Evolutionary conservation across 2,113 vertebrate species (phyloP).

Genomic region (Cryptomyrus ogoouensis): DNA sequence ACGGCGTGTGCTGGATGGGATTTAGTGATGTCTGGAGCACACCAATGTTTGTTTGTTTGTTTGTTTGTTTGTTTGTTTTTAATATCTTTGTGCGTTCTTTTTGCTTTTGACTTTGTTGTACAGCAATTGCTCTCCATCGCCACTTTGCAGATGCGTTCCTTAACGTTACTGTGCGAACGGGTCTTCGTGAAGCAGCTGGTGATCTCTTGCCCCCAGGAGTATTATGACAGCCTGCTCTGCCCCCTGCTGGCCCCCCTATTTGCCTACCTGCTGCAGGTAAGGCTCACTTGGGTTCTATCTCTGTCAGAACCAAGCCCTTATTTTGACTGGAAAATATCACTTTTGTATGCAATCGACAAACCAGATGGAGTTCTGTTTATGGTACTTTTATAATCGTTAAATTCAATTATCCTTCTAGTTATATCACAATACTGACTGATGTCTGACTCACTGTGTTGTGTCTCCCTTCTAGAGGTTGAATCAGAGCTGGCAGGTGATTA

Average conservation of each 20-base stretch:
- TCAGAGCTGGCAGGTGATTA: slow-evolving; percentile 86
- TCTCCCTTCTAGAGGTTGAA: slow-evolving; percentile 72
- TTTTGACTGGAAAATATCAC: neutral
- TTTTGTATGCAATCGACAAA: neutral
- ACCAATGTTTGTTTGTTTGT: neutral
- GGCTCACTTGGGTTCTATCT: neutral
- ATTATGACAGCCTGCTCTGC: slow-evolving; percentile 77
- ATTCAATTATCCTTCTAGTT: neutral
- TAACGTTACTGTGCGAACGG: slow-evolving; percentile 61
- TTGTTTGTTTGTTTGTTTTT: neutral
- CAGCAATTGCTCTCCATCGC: neutral
- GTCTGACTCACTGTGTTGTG: neutral
- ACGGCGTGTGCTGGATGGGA: neutral
- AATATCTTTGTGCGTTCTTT: neutral
- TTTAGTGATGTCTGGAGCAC: neutral
- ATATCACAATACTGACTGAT: neutral
- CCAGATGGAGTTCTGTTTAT: neutral
- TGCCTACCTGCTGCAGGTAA: slow-evolving; percentile 85
- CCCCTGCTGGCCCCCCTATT: slow-evolving; percentile 87
- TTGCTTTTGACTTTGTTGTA: neutral
- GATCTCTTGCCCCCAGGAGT: slow-evolving; percentile 78
- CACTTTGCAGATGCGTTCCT: slow-evolving; percentile 48
- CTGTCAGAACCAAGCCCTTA: neutral
- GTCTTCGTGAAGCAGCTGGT: slow-evolving; percentile 87
- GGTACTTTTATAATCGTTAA: neutral